Conservation (phyloP, 2,797 vertebrate species). For the Caiman crocodilus region DNA sequence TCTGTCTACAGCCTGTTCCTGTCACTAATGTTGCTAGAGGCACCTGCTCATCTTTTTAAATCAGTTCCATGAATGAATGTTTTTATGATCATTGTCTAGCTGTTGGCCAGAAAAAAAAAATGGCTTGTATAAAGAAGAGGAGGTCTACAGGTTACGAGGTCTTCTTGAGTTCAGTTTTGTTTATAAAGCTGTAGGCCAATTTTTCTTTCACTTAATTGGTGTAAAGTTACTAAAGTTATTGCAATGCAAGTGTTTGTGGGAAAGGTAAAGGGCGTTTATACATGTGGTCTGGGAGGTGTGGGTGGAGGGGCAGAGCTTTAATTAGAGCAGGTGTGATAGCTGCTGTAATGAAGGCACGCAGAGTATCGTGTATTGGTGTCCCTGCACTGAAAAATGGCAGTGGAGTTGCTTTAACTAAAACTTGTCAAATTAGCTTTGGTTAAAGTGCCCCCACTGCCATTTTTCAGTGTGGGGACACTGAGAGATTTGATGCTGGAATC, state of each 20-base stretch:
- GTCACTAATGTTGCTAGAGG: background rate
- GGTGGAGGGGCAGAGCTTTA: background rate
- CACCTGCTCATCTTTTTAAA: background rate
- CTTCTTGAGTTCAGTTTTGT: background rate
- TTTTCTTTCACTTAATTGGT: background rate
- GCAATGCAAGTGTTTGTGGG: no score
- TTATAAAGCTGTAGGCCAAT: background rate
- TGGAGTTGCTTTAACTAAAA: no score
- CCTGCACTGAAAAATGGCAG: no score
- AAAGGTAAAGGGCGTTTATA: no score
- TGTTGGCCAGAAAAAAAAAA: conserved; percentile 6
- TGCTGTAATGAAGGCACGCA: no score
- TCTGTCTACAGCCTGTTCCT: background rate
- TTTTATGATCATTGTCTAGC: background rate
- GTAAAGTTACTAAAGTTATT: background rate
- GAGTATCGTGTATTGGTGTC: no score
- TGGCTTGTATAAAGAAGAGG: background rate
- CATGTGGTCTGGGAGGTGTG: background rate
- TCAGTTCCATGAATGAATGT: background rate
- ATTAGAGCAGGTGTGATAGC: no score
- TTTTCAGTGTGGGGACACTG: no score
- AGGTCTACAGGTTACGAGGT: background rate
- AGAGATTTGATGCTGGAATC: no score
- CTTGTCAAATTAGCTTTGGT: no score
- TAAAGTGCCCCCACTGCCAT: no score